Conservation (phyloP, 2,888 invertebrate species). For the Mamestra brassicae region DNA sequence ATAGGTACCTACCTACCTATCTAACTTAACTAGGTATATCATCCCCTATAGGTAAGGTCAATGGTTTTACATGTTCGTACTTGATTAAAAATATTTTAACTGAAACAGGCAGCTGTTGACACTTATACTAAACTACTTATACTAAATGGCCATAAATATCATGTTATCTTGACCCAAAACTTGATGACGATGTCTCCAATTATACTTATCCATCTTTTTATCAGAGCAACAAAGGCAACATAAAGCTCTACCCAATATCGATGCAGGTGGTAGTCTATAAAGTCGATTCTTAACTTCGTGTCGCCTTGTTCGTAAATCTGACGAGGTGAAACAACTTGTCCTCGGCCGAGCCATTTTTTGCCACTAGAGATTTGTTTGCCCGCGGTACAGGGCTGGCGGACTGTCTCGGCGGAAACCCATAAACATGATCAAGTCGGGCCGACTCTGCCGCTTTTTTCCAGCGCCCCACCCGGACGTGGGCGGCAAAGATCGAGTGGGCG, state of each 20-base stretch:
- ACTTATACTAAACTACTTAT: no score
- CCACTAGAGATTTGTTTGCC: conserved; percentile 90
- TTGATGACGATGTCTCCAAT: conserved; percentile 32
- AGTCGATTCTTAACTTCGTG: conserved; percentile 77
- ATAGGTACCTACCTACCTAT: neutral
- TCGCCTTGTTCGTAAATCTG: conserved; percentile 86
- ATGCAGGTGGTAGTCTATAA: conserved; percentile 69
- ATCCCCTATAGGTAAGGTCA: conserved; percentile 4
- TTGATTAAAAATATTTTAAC: neutral
- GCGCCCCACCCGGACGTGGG: conserved; percentile 82
- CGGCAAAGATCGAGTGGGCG: conserved; percentile 75
- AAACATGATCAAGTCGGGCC: conserved; percentile 88
- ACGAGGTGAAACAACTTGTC: conserved; percentile 90
- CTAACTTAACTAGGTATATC: neutral
- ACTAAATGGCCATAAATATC: conserved; percentile 20
- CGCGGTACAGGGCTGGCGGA: conserved; percentile 85
- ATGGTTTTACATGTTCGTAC: neutral
- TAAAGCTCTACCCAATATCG: conserved; percentile 59
- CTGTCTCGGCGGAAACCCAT: conserved; percentile 90
- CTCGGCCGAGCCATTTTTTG: conserved; percentile 88
- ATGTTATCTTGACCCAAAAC: conserved; percentile 27
- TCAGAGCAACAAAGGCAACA: conserved; percentile 35
- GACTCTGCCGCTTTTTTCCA: conserved; percentile 88
- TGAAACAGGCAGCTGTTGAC: neutral
- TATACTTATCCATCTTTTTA: conserved; percentile 37